Conservation (phyloP, 2,113 vertebrate species). For the Anolis sagrei region DNA sequence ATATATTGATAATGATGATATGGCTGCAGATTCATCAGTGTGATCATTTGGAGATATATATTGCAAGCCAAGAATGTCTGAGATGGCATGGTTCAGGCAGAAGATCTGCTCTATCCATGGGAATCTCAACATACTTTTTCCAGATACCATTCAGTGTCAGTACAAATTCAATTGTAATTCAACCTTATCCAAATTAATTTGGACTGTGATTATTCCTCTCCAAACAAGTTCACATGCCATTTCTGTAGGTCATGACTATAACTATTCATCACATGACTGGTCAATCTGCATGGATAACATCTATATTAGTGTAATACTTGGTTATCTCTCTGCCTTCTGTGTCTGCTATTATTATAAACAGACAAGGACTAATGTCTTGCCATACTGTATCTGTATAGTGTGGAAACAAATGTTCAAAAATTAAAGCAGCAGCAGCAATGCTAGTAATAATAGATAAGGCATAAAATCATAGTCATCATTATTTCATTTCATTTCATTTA, state of each 20-base stretch:
- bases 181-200: neutral
- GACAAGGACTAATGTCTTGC: neutral
- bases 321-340: neutral
- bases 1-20: neutral
- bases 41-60: no score
- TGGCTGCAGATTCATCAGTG: neutral
- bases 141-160: neutral
- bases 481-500: slow-evolving; percentile 26
- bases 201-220: neutral
- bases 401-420: neutral
- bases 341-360: neutral
- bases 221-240: neutral
- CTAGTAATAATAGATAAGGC: slow-evolving; percentile 1
- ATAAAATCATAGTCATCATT: slow-evolving; percentile 9
- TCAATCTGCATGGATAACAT: neutral
- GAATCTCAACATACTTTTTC: neutral
- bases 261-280: neutral
- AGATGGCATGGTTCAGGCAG: neutral
- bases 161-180: neutral
- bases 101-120: neutral
- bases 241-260: neutral
- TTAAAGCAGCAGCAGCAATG: neutral
- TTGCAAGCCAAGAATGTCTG: no score
- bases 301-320: neutral
- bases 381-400: neutral